A percentile compares a stretch with the other conserved stretches of the same genome.
phyloP scores from a whole-genome alignment of 2,888 invertebrate species.

The Parelbella ahira region DNA sequence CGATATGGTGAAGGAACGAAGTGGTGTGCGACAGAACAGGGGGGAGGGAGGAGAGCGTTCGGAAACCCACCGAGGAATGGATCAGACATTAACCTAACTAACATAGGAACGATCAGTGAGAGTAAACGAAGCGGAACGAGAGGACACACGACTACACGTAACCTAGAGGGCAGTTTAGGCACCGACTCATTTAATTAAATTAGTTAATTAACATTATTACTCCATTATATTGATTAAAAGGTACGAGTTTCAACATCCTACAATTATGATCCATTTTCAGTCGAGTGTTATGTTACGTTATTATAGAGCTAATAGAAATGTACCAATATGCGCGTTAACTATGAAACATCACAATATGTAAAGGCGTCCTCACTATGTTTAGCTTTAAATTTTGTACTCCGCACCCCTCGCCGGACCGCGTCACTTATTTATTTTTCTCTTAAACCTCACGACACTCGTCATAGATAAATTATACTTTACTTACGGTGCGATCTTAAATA shows the following conservation, averaged over 20 bases:
- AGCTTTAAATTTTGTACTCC: conserved; percentile 65
- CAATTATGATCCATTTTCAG: conserved; percentile 59
- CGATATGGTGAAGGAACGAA: conserved; percentile 33
- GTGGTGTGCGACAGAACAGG: conserved; percentile 24
- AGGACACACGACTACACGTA: conserved; percentile 52
- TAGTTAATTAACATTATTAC: conserved; percentile 54
- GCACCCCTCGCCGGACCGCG: conserved; percentile 70
- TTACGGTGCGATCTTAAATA: conserved; percentile 80
- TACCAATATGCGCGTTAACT: conserved; percentile 68
- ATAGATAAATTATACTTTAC: conserved; percentile 78
- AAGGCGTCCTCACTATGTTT: conserved; percentile 63
- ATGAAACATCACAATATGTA: conserved; percentile 72
- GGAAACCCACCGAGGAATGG: conserved; percentile 53
- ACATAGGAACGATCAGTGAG: conserved; percentile 62
- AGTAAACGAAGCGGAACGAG: conserved; percentile 39
- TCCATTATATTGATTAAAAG: conserved; percentile 49
- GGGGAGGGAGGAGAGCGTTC: conserved; percentile 33
- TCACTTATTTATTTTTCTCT: conserved; percentile 64
- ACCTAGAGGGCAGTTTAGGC: conserved; percentile 65
- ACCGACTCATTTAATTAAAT: conserved; percentile 48
- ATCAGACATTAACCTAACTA: conserved; percentile 72
- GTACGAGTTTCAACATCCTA: conserved; percentile 63
- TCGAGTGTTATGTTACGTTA: conserved; percentile 56
- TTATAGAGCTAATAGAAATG: conserved; percentile 70
- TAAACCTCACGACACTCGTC: conserved; percentile 67